Percentiles rank a stretch among this genome's conserved stretches.
These are phyloP conservation scores for Tachyglossus aculeatus DNA, from an alignment of 2,797 vertebrate species.

Conservation along the genomic window DNA sequence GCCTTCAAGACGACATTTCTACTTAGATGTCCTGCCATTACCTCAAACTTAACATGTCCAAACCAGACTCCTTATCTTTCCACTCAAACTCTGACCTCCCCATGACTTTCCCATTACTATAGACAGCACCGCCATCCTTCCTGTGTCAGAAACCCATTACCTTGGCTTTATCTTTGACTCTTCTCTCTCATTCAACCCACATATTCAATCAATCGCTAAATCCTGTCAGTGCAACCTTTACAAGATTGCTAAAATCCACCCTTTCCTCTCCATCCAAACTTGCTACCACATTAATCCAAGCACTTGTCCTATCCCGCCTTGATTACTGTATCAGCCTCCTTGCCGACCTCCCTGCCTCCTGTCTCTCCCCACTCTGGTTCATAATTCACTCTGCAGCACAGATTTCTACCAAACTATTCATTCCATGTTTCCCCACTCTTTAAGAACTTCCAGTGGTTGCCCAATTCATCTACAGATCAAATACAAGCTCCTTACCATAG, in stretches of 20 bases:
- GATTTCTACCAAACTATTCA: background rate
- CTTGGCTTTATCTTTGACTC: background rate
- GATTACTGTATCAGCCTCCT: slow-evolving; percentile 1
- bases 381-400: background rate
- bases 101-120: background rate
- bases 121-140: background rate
- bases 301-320: slow-evolving; percentile 2
- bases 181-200: background rate
- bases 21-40: background rate
- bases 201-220: background rate
- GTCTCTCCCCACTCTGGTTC: background rate
- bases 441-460: too few species aligned
- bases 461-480: too few species aligned
- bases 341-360: background rate
- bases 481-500: too few species aligned
- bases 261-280: background rate
- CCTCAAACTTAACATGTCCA: background rate
- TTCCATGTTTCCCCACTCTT: too few species aligned
- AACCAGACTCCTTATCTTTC: background rate
- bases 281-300: background rate
- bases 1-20: background rate
- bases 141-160: background rate
- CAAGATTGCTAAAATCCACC: background rate
- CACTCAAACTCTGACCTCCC: background rate
- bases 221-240: background rate